Evolutionary conservation across 1,140 invertebrate genomes (phyloP).

Genomic region (Galleria mellonella): DNA sequence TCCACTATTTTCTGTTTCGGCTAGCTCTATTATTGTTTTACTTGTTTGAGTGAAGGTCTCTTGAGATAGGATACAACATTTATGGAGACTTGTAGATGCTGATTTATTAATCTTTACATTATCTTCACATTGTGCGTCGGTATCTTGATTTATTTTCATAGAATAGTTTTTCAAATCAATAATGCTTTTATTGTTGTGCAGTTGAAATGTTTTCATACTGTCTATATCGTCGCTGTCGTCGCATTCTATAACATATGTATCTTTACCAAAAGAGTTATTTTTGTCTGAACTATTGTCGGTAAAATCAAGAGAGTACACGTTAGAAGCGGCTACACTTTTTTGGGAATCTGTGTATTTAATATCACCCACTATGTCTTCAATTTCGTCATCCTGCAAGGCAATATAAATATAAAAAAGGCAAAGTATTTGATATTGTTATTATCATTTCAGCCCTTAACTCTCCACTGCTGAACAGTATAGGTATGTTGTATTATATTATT

Average conservation of each 20-base stretch:
- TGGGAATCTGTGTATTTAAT: conserved; percentile 50
- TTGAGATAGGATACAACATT: conserved; percentile 28
- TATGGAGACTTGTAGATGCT: conserved; percentile 16
- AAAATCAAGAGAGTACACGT: conserved; percentile 52
- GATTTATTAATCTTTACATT: conserved; percentile 16
- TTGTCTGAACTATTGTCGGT: conserved; percentile 51
- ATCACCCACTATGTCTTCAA: conserved; percentile 49
- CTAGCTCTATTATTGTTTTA: conserved; percentile 60
- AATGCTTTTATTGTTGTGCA: conserved; percentile 17
- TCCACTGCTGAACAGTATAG: too few relatives aligned
- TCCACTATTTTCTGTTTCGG: conserved; percentile 22
- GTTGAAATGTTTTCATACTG: conserved; percentile 28
- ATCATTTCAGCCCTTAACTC: too few relatives aligned
- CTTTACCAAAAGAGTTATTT: conserved; percentile 52
- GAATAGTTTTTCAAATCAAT: conserved; percentile 20
- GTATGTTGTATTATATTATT: too few relatives aligned
- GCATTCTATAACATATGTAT: conserved; percentile 52
- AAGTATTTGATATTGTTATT: too few relatives aligned
- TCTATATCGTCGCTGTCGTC: conserved; percentile 41
- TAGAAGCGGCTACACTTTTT: conserved; percentile 55
- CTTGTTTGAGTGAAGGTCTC: conserved; percentile 62
- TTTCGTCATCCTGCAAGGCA: conserved; percentile 41
- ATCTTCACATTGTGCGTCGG: conserved; percentile 7
- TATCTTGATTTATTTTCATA: conserved; percentile 7
- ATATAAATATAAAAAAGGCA: too few relatives aligned